Base-by-base conservation (phyloP, 2,888 invertebrate genomes). In the Osmoderma eremita region DNA sequence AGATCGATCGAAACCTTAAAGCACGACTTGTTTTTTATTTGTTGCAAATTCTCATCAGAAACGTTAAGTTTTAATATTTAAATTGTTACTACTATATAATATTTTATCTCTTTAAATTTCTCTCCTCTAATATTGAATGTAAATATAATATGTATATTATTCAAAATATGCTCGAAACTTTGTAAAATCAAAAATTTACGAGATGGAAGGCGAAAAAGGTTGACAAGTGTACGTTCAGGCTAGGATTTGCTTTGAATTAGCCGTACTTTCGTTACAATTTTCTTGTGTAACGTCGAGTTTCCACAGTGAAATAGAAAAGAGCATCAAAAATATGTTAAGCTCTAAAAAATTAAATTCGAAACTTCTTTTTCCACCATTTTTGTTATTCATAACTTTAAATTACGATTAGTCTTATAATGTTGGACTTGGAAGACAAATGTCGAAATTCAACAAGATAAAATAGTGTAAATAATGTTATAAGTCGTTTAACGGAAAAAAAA, bases 1-100 rank as follows among this genome's bases (percentile, higher is more conserved):
- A 41, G 58, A 13, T 18, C 45, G 58, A 61, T 45, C 45, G 58
- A 48, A 61, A 45, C 18, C 67, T 71, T 70, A 73, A 74, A 74
- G 74, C 74, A 74, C 73, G 72, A 24, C 15, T 10, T 42, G 13
- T 42, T 42, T 72, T 72, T 71, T 73, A 22, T 48, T 56, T 36
- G 56, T 49, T 49, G 65, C 65, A 48, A 58, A 39, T 36, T 45
- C 50, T 66, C 64, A 18, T 42, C 17, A 42, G 17, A 42, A 42
- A 49, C 22, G 17, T 70, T 68, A 66, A 65, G 39, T 13, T 39
- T 54, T 39, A 54, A 53, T 53, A 10, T 20, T 58, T 24, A 61
- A 61, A 61, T 61, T 48, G 45, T 13, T 51, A 51, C 30, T 48
- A 20, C 58, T 53, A 53, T 53, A 17, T 53, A 53, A 18, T 38